Base-by-base conservation (phyloP, 2,797 vertebrate genomes). In the Xyrichtys novacula region DNA sequence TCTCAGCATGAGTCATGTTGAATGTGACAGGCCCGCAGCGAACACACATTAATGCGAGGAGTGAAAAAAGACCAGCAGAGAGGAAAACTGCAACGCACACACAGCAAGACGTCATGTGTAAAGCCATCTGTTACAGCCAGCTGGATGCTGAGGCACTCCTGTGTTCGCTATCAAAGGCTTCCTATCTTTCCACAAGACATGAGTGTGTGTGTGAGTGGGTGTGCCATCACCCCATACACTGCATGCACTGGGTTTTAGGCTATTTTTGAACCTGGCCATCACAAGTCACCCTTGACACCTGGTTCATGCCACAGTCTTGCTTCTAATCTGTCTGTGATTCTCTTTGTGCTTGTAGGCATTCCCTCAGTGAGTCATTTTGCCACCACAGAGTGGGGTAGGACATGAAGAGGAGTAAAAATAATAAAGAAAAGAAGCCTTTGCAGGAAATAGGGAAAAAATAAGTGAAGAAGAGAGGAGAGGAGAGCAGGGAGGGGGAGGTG, bases 61-160 rank as follows among this genome's bases (percentile, higher is more conserved):
- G 47, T 64, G 58, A 60, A 65, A 54, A 73, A 63, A 66, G 48
- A 65, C 15, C 29, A 65, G 52, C 53, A 22, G 50, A 57, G 32
- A 78, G 67, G 65, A 80, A 83, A 69, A 74, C 73, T 34, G 39
- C 42, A 19, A 31, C 46, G 65, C 48, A 67, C 50, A 61, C 65
- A 43, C 58, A 72, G 66, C 48, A 38, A 42, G 50, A 66, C 50
- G 56, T 42, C 73, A 57, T 68, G 66, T 79, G 84, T 80, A 48
- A 79, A 74, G 82, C 83, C 79, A 87, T 87, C 80, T 91, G 89
- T 80, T 78, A 58, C 23, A 63, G 50, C 57, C 80, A 78, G 76
- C 66, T 58, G 78, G 80, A 71, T n/a, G 40, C 43, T 48, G 42
- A 38, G 47, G 16, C 43, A 23, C 71, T 68, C 20, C 47, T 76